Evolutionary conservation across 2,888 invertebrate species (phyloP).

Genomic region (Agonopterix alstromeriana): DNA sequence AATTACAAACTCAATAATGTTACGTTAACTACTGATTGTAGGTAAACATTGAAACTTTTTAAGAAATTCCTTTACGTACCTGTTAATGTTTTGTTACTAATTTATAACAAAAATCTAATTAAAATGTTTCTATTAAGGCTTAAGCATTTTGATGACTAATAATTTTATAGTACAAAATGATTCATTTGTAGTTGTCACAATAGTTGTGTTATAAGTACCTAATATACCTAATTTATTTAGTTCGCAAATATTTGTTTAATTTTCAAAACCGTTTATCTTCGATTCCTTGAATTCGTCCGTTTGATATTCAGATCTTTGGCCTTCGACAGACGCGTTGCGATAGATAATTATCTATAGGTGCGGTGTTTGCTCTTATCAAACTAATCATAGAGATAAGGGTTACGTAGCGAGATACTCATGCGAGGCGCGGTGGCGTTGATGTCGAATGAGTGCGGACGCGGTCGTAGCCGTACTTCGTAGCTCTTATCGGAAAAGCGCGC

Average conservation of each 20-base stretch:
- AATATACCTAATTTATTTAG: slow-evolving; percentile 48
- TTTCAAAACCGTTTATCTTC: slow-evolving; percentile 12
- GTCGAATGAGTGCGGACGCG: slow-evolving; percentile 35
- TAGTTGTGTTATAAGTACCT: slow-evolving; percentile 33
- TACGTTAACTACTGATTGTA: no score
- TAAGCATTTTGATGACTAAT: slow-evolving; percentile 13
- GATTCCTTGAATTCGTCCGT: neutral
- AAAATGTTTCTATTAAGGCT: no score
- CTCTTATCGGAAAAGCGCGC: slow-evolving; percentile 72
- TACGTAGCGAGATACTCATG: slow-evolving; percentile 12
- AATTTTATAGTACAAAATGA: slow-evolving; percentile 45
- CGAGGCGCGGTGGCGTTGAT: slow-evolving; percentile 37
- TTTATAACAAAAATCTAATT: no score
- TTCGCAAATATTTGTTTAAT: slow-evolving; percentile 41
- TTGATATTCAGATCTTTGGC: slow-evolving; percentile 4
- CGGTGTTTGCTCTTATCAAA: slow-evolving; percentile 36
- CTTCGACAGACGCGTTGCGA: slow-evolving; percentile 2
- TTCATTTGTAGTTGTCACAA: slow-evolving; percentile 42
- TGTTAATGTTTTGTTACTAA: no score
- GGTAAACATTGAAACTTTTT: no score
- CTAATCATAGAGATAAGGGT: slow-evolving; percentile 52
- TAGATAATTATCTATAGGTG: slow-evolving; percentile 8
- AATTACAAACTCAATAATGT: no score
- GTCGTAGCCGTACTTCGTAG: slow-evolving; percentile 30
- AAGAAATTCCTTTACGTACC: no score